Base-by-base conservation (phyloP, 2,113 vertebrate species). In the Diadophis punctatus region DNA sequence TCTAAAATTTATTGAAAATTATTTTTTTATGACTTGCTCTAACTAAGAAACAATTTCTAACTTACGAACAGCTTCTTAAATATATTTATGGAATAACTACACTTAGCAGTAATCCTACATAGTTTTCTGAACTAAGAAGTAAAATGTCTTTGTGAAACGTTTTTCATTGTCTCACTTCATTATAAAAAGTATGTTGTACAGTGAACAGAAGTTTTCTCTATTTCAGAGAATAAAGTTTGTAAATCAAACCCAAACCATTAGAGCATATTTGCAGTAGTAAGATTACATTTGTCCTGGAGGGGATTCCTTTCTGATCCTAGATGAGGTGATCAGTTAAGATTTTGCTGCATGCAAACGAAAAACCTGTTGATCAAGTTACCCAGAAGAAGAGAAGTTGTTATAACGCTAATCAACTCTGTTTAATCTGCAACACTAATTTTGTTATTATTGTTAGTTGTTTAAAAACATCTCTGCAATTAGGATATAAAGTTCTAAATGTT, bases 341-440 rank as follows among this genome's bases (percentile, higher is more conserved):
- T 55, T 23, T 56, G 18, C 74, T 48, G 23, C 39, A 87, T 39
- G 25, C 4, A 86, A 52, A 53, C 8, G n/a, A 86, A 92, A 92
- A 90, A 90, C 92, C 88, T 52, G 92, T 90, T 86, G 46, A 86
- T 93, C 92, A 86, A 86, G 74, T 30, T 93, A 80, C 39, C 3
- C 10, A 51, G n/a, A 51, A 12, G 58, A 16, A 68, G 60, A 68
- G 27, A n/a, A 60, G 43, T 43, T 46, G 85, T 92, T 52, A 48
- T 43, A 86, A 55, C 30, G 9, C 14, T 86, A 56, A 56, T 90
- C 80, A 86, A 58, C 9, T 48, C 48, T 86, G n/a, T 90, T 46
- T 43, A 56, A 68, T 16, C 51, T 87, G 39, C 23, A 86, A 55
- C 30, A 43, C 30, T 90, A 43, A 6, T 48, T 48, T 48, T 48